These are phyloP conservation scores for Cirrhinus mrigala DNA, from an alignment of 2,797 vertebrate species.

Conservation along the genomic window DNA sequence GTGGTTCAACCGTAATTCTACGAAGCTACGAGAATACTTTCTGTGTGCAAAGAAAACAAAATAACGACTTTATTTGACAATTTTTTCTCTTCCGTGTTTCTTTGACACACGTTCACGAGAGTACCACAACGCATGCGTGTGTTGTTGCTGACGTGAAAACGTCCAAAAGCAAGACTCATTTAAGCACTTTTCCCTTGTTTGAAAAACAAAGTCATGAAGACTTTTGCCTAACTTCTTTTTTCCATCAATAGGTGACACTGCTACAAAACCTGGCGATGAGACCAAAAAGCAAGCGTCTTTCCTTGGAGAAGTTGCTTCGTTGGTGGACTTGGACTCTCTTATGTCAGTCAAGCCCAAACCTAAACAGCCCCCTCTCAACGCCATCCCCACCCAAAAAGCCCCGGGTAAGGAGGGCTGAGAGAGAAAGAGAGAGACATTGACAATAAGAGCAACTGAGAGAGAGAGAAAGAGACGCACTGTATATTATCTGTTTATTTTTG, in stretches of 20 bases:
- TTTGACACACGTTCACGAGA: too few relatives aligned
- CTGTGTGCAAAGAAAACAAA: too few relatives aligned
- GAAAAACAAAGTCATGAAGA: background rate
- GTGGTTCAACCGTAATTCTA: too few relatives aligned
- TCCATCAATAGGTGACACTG: slow-evolving; percentile 76
- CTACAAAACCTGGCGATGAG: slow-evolving; percentile 71
- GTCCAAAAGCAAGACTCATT: background rate
- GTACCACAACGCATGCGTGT: too few relatives aligned
- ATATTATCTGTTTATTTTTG: slow-evolving; percentile 51
- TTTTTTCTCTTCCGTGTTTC: too few relatives aligned
- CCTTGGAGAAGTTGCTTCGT: slow-evolving; percentile 85
- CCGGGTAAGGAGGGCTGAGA: slow-evolving; percentile 73
- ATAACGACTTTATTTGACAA: too few relatives aligned
- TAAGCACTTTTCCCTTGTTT: background rate
- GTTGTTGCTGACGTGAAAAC: too few relatives aligned
- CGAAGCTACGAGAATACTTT: too few relatives aligned
- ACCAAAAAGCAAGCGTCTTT: slow-evolving; percentile 85
- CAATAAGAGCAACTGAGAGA: slow-evolving; percentile 45
- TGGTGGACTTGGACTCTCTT: slow-evolving; percentile 90
- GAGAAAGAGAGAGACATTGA: slow-evolving; percentile 22
- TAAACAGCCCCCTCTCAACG: slow-evolving; percentile 57
- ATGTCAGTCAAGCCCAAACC: slow-evolving; percentile 81
- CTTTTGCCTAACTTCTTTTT: background rate
- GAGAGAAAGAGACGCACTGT: slow-evolving; percentile 21
- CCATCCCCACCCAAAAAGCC: slow-evolving; percentile 58